These are phyloP conservation scores for Pyrochroa serraticornis DNA, from an alignment of 2,888 invertebrate species.

Conservation along the genomic window DNA sequence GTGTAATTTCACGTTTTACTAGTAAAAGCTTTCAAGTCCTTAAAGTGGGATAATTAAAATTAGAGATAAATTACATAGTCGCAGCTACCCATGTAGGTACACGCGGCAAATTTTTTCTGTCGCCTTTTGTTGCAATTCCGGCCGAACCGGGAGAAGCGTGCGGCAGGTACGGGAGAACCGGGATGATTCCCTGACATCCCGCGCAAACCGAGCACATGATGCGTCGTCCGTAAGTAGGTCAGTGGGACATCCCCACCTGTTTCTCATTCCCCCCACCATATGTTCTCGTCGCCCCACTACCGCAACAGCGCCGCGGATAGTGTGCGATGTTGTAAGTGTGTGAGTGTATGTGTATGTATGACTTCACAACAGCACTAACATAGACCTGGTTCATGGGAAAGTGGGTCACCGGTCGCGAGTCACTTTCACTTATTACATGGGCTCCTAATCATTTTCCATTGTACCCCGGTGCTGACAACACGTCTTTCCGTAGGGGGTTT, in stretches of 20 bases:
- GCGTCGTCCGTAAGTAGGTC: conserved; percentile 77
- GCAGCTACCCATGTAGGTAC: too few relatives aligned
- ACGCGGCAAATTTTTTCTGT: too few relatives aligned
- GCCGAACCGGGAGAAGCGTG: conserved; percentile 31
- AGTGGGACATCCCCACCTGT: conserved; percentile 75
- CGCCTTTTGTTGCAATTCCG: too few relatives aligned
- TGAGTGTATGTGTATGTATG: conserved; percentile 51
- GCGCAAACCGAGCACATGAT: conserved; percentile 60
- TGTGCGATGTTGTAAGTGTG: conserved; percentile 52
- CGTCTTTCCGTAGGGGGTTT: conserved; percentile 41
- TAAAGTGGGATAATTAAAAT: too few relatives aligned
- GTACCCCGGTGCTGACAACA: conserved; percentile 65
- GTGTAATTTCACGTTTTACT: too few relatives aligned
- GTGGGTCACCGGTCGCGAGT: conserved; percentile 80
- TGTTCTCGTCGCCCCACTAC: conserved; percentile 24
- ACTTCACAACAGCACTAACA: conserved; percentile 69
- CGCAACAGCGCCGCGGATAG: conserved; percentile 26
- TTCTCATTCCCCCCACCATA: conserved; percentile 42
- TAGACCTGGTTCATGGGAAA: conserved; percentile 92
- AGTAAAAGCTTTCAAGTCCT: too few relatives aligned
- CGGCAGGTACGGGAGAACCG: conserved; percentile 32
- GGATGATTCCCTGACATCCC: conserved; percentile 25
- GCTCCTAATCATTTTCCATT: conserved; percentile 75
- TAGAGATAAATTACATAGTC: too few relatives aligned
- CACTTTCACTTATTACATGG: conserved; percentile 90